These are phyloP conservation scores for Bradypodion ventrale DNA, from an alignment of 2,797 vertebrate genomes.

Conservation along the genomic window DNA sequence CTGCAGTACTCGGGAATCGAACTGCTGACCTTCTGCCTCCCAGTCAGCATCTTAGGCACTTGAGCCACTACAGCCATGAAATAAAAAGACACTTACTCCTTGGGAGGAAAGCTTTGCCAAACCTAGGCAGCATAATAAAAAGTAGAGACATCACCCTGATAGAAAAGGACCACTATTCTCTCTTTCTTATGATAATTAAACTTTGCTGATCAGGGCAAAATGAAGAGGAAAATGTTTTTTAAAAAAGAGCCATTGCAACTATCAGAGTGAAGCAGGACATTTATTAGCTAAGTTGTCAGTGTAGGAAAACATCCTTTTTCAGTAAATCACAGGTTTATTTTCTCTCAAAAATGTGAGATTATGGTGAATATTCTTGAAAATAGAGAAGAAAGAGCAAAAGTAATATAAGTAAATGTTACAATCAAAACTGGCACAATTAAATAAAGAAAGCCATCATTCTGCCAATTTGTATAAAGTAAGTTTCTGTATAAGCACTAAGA, in stretches of 20 bases:
- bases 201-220: too few relatives aligned
- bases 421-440: slow-evolving; percentile 22
- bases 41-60: too few relatives aligned
- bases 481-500: slow-evolving; percentile 4
- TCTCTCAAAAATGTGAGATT: slow-evolving; percentile 28
- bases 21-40: too few relatives aligned
- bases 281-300: slow-evolving; percentile 14
- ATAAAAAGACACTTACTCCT: too few relatives aligned
- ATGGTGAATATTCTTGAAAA: slow-evolving; percentile 8
- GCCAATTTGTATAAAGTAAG: slow-evolving; percentile 14
- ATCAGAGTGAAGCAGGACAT: slow-evolving; percentile 8
- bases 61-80: too few relatives aligned
- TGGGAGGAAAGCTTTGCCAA: too few relatives aligned
- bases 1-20: too few relatives aligned
- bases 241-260: neutral
- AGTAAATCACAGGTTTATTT: slow-evolving; percentile 23
- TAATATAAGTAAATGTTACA: slow-evolving; percentile 11
- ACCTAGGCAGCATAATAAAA: too few relatives aligned
- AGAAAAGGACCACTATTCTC: too few relatives aligned
- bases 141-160: too few relatives aligned
- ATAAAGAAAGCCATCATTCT: slow-evolving; percentile 5
- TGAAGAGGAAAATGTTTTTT: slow-evolving; percentile 5
- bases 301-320: slow-evolving; percentile 26
- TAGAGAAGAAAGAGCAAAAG: slow-evolving; percentile 21
- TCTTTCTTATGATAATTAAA: too few relatives aligned